Evolutionary conservation across 2,888 invertebrate genomes (phyloP).

Genomic region (Tenthredo scrophulariae): DNA sequence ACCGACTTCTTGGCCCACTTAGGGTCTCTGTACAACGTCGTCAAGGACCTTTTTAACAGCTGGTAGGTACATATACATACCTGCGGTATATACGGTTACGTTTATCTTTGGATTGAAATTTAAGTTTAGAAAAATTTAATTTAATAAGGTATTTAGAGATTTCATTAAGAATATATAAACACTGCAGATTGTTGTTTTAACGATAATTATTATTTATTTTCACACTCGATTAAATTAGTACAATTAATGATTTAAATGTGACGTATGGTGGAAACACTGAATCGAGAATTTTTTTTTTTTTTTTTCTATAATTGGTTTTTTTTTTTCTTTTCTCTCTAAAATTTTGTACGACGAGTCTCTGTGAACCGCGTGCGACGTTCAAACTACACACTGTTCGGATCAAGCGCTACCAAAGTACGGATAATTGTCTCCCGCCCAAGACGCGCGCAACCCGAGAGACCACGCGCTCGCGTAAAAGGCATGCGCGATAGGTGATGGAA

Average conservation of each 20-base stretch:
- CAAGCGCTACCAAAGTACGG: constrained; percentile 9
- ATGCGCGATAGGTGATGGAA: constrained; percentile 27
- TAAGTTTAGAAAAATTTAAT: neutral
- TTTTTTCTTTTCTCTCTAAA: neutral
- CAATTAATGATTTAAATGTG: neutral
- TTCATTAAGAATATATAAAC: neutral
- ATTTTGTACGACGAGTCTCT: constrained; percentile 1
- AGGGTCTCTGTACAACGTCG: neutral
- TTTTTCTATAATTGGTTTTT: neutral
- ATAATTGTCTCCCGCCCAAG: constrained; percentile 39
- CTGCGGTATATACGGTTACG: neutral
- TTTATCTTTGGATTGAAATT: neutral
- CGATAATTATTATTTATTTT: neutral
- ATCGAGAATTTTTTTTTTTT: neutral
- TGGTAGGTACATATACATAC: neutral
- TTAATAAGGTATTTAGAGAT: neutral
- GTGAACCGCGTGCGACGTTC: constrained; percentile 42
- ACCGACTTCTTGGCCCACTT: neutral
- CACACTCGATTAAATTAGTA: neutral
- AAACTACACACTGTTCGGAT: constrained; percentile 27
- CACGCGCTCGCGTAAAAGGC: constrained; percentile 32
- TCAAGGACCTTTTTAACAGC: neutral
- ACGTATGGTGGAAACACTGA: neutral
- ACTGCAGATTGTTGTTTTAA: neutral
- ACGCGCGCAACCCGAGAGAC: constrained; percentile 17